Evolutionary conservation across 1,140 invertebrate species (phyloP).

Genomic region (Triops cancriformis): DNA sequence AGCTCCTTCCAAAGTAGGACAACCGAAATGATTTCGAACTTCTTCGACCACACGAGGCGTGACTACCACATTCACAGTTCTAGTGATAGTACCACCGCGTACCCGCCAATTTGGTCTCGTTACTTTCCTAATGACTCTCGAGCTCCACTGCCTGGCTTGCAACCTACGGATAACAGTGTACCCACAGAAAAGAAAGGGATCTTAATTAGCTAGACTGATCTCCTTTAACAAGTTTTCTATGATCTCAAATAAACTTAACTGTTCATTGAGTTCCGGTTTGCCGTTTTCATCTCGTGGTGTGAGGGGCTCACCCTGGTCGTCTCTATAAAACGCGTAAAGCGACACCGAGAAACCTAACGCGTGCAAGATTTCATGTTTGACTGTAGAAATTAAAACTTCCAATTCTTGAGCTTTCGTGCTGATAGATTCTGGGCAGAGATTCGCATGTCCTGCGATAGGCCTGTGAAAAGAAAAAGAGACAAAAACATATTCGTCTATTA

Average conservation of each 20-base stretch:
- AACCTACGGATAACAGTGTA: slow-evolving; percentile 46
- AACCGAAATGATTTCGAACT: slow-evolving; percentile 84
- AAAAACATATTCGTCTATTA: background rate
- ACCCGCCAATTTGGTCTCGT: slow-evolving; percentile 70
- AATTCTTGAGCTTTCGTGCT: slow-evolving; percentile 86
- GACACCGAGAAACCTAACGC: slow-evolving; percentile 92
- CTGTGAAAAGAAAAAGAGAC: slow-evolving; percentile 42
- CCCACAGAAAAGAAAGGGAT: slow-evolving; percentile 19
- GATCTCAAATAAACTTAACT: slow-evolving; percentile 2
- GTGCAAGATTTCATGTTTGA: slow-evolving; percentile 98
- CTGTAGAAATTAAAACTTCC: slow-evolving; percentile 86
- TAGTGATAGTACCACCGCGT: slow-evolving; percentile 58
- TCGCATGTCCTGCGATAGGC: slow-evolving; percentile 96
- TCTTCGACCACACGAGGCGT: slow-evolving; percentile 79
- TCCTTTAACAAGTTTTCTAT: background rate
- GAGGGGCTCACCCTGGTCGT: slow-evolving; percentile 72
- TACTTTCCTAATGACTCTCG: slow-evolving; percentile 73
- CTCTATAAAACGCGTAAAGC: slow-evolving; percentile 86
- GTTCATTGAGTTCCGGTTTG: slow-evolving; percentile 74
- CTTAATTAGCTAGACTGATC: background rate
- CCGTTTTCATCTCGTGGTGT: slow-evolving; percentile 74
- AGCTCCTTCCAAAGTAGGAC: slow-evolving; percentile 81
- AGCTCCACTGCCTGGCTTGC: slow-evolving; percentile 89
- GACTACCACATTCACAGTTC: slow-evolving; percentile 79
- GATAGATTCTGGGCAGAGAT: slow-evolving; percentile 92